phyloP scores from a whole-genome alignment of 2,113 vertebrate species.

The Grantiella picta region DNA sequence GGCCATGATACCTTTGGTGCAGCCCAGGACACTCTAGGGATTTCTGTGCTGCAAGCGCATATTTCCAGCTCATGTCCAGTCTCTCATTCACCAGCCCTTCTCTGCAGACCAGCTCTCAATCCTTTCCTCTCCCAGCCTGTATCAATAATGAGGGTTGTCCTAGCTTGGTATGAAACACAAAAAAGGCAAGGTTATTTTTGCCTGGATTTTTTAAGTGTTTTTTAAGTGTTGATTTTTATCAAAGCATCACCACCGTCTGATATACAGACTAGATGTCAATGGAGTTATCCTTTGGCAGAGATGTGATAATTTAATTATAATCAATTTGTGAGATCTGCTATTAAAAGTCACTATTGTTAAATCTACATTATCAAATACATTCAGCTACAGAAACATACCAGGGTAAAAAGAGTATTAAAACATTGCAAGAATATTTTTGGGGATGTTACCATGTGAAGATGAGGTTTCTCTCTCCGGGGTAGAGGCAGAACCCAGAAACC shows the following conservation, averaged over 20 bases:
- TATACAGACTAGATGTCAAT: not conserved
- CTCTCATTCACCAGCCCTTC: not conserved
- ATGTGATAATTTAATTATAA: not conserved
- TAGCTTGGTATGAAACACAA: not conserved
- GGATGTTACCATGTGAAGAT: not conserved
- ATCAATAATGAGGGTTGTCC: not conserved
- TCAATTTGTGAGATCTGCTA: not conserved
- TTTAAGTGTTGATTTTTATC: not conserved
- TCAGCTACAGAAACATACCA: not conserved
- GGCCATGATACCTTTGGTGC: accelerated
- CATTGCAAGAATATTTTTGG: not conserved
- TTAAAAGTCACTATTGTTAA: not conserved
- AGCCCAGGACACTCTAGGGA: not conserved
- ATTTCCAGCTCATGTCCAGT: accelerated
- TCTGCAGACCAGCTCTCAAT: not conserved
- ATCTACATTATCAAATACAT: not conserved
- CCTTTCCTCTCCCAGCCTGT: not conserved
- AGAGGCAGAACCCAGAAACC: too few relatives aligned
- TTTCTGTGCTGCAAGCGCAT: accelerated
- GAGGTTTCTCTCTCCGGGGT: too few relatives aligned
- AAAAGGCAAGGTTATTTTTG: not conserved
- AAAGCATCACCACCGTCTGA: not conserved
- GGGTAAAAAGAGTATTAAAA: not conserved
- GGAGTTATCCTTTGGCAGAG: not conserved
- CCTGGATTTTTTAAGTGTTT: too few relatives aligned